Evolutionary conservation across 2,888 invertebrate species (phyloP).

Genomic region (Mimumesa dahlbomi): DNA sequence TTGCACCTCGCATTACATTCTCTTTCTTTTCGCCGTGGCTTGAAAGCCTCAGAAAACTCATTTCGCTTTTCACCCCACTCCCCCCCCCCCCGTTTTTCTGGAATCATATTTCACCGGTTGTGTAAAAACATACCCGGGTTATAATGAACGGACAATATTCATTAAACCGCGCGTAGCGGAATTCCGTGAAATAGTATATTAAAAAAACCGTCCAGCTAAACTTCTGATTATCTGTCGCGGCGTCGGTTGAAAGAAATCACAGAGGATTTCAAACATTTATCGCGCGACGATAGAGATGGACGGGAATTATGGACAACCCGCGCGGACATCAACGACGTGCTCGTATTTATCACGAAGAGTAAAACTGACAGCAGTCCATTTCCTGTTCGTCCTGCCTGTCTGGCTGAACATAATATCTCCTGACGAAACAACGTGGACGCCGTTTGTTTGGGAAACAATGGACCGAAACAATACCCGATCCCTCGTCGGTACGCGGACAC

Average conservation of each 20-base stretch:
- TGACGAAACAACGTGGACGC: conserved; percentile 79
- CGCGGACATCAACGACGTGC: conserved; percentile 43
- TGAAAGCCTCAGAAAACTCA: too few species aligned
- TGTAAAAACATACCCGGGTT: too few species aligned
- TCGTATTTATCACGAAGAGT: conserved; percentile 77
- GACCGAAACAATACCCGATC: conserved; percentile 78
- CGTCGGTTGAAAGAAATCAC: not conserved
- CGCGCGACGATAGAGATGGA: conserved; percentile 23
- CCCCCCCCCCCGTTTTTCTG: too few species aligned
- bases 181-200: too few species aligned
- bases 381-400: conserved; percentile 78
- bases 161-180: too few species aligned
- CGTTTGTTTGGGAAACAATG: conserved; percentile 80
- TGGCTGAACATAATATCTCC: conserved; percentile 76
- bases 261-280: conserved; percentile 19
- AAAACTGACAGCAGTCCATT: conserved; percentile 80
- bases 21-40: too few species aligned
- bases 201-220: too few species aligned
- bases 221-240: too few species aligned
- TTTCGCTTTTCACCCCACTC: too few species aligned
- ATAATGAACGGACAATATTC: too few species aligned
- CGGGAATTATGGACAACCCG: conserved; percentile 44
- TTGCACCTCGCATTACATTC: too few species aligned
- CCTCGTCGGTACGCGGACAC: conserved; percentile 57
- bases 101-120: too few species aligned